These are phyloP conservation scores for Numida meleagris DNA, from an alignment of 2,113 vertebrate genomes.

Conservation along the genomic window DNA sequence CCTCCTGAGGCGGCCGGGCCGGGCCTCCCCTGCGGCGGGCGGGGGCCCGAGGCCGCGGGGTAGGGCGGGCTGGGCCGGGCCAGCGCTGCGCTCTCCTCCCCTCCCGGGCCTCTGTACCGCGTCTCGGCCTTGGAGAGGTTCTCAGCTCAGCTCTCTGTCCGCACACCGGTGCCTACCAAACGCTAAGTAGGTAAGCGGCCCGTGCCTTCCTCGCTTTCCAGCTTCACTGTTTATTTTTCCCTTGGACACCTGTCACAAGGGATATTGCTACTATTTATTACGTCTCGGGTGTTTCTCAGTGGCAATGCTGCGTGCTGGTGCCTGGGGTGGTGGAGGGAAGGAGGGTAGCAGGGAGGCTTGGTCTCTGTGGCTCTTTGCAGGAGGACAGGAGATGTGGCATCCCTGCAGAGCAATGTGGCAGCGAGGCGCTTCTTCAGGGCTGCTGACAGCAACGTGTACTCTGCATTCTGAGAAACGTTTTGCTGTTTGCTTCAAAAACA, in stretches of 20 bases:
- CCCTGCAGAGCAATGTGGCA: neutral
- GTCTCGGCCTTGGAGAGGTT: neutral
- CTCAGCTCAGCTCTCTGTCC: neutral
- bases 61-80: neutral
- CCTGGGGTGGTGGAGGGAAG: neutral
- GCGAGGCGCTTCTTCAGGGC: neutral
- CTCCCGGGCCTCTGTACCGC: neutral
- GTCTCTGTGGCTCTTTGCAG: neutral
- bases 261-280: neutral
- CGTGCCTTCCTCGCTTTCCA: neutral
- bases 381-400: neutral
- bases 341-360: neutral
- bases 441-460: neutral
- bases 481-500: neutral
- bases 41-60: too few relatives aligned
- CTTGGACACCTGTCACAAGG: neutral
- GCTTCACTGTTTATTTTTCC: neutral
- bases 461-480: neutral
- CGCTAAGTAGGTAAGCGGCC: constrained; percentile 32
- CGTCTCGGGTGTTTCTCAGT: neutral
- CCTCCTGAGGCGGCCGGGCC: neutral
- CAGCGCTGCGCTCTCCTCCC: neutral
- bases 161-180: neutral
- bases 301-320: neutral
- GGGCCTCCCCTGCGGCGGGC: too few relatives aligned